A percentile compares a stretch with the other conserved stretches of the same genome.
Conservation (phyloP, 1,140 invertebrate species). For the Oncopodura yosiiana region DNA sequence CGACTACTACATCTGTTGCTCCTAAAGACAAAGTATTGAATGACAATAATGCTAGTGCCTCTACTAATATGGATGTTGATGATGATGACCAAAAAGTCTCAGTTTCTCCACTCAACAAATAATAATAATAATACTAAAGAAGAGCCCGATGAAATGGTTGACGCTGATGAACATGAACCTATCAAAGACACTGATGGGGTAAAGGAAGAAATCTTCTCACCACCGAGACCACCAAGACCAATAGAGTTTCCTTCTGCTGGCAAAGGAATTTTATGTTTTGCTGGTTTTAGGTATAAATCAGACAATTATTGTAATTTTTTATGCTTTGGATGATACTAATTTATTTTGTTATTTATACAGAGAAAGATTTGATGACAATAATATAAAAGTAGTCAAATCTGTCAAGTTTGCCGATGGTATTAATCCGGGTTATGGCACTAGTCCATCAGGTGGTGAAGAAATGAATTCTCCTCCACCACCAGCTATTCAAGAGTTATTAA, state of each 20-base stretch:
- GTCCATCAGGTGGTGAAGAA: constrained; percentile 53
- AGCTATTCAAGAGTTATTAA: constrained; percentile 42
- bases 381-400: constrained; percentile 40
- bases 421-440: constrained; percentile 54
- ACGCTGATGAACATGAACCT: constrained; percentile 35
- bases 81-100: too few species aligned
- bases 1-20: too few species aligned
- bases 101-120: too few species aligned
- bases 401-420: constrained; percentile 56
- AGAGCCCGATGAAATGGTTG: constrained; percentile 30
- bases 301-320: constrained; percentile 7
- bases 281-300: constrained; percentile 42
- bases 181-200: constrained; percentile 2
- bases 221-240: too few species aligned
- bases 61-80: too few species aligned
- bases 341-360: constrained; percentile 10
- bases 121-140: background rate
- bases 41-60: too few species aligned
- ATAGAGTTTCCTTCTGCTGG: constrained; percentile 37
- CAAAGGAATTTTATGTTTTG: constrained; percentile 45
- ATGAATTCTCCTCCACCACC: constrained; percentile 54
- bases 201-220: background rate
- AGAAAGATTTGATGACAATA: constrained; percentile 18
- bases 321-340: background rate
- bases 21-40: too few species aligned